Evolutionary conservation across 2,888 invertebrate species (phyloP), one percentile per base, ranked within the genome.

Genomic region (Drosophila ezoana): DNA sequence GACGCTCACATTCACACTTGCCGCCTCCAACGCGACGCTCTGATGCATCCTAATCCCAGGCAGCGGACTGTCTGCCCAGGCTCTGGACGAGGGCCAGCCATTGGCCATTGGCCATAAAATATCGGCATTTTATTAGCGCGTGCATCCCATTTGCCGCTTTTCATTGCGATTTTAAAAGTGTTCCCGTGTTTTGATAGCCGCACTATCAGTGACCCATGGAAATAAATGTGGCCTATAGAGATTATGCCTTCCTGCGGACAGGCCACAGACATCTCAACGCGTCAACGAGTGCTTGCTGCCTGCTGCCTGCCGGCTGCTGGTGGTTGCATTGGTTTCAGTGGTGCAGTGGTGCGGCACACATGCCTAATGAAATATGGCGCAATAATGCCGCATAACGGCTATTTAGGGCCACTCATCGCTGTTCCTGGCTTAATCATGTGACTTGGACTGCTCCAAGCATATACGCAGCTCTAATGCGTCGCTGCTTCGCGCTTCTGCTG

Each of bases 201-300:
- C 84, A 80, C 89, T 89, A 89, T 89, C 89, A 90, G 89, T 85
- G 89, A 88, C 87, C 87, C 90, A 90, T 88, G 90, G 81, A 89
- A 89, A 89, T 89, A 86, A 89, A 89, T 89, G 89, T 89, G 90
- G 89, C 89, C 89, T 84, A 90, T 90, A 90, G 89, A 89, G 89
- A 90, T 90, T 89, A 88, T 82, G 81, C 81, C 79, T 73, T 81
- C 79, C 70, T 67, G 72, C 52, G 61, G 66, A 63, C 66, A 77
- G 66, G 57, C 65, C 47, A 40, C 58, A 54, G 73, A 73, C 77
- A 72, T 62, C 63, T 65, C 64, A 62, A 33, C 62, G 62, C 64
- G 61, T 63, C 61, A 63, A 38, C 49, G 43, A 62, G 52, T 52
- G 45, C 18, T 48, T 33, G 43, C n/a, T 33, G 32, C 6, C 37